Evolutionary conservation across 1,140 invertebrate genomes (phyloP), one percentile per base, ranked within the genome.

Genomic region (Calephelis virginiensis): DNA sequence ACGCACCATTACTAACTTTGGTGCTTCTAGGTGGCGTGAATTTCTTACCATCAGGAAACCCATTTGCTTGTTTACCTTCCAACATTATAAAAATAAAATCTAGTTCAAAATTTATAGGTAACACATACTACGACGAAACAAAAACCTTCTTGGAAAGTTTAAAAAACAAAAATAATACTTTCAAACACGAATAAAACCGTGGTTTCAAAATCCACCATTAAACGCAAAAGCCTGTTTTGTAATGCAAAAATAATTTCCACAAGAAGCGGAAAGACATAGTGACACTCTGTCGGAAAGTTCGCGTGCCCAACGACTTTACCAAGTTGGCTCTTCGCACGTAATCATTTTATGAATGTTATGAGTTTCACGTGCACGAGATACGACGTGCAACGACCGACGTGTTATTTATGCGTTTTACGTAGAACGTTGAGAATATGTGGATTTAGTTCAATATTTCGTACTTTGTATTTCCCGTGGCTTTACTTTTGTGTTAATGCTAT

Each of bases 261-360:
- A 28, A 56, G 10, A 28, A 56, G 17, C 50, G 50, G 50, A 56
- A 56, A 56, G 50, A 56, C 50, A 56, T 11, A 56, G 50, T 56
- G 50, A 17, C 50, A 56, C 50, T 56, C 50, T 56, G 50, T 56
- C 17, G 50, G 50, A 56, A 56, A 56, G 50, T 17, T 56, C 50
- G 50, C 50, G 50, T 56, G 28, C 50, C 50, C 50, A 56, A 56
- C 50, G 50, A 56, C 50, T 56, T 56, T 56, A 56, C 49, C 68
- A 53, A 48, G 64, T 72, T 70, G 71, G 67, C 74, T 78, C 78
- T 82, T 82, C 83, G 78, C 80, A 83, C 79, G 80, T 85, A 85
- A 83, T 85, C 77, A 81, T 83, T 86, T 86, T 81, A 82, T 81
- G 80, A 79, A 83, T 80, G 76, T 81, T 83, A 81, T 80, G 82